phyloP scores from a whole-genome alignment of 2,113 vertebrate genomes.

The Numenius arquata region DNA sequence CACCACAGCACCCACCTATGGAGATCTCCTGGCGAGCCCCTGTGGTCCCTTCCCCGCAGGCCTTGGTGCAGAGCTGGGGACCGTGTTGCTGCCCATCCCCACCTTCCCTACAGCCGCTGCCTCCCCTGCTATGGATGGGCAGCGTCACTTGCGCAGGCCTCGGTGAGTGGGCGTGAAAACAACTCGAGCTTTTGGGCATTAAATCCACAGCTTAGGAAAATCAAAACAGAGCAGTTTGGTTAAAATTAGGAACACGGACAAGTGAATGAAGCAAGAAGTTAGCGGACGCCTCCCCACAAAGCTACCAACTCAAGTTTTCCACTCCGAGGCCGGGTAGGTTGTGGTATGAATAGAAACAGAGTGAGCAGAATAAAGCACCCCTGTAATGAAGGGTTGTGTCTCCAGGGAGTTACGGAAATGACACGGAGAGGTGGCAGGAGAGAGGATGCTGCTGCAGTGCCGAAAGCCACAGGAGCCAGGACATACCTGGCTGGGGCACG shows the following conservation, averaged over 20 bases:
- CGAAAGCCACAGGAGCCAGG: fast-evolving
- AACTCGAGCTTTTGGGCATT: background rate
- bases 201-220: slow-evolving; percentile 28
- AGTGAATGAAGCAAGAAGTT: slow-evolving; percentile 5
- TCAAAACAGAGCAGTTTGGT: slow-evolving; percentile 6
- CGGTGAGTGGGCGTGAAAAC: slow-evolving; percentile 13
- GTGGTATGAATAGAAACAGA: background rate
- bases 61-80: background rate
- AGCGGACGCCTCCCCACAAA: background rate
- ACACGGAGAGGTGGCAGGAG: background rate
- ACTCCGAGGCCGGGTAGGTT: background rate
- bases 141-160: background rate
- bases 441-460: background rate
- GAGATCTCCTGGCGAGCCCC: background rate
- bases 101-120: background rate
- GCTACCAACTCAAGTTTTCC: slow-evolving; percentile 17
- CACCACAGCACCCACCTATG: background rate
- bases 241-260: slow-evolving; percentile 28
- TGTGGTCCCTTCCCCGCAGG: background rate
- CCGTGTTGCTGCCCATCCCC: background rate
- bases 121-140: background rate
- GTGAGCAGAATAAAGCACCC: background rate
- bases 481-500: background rate
- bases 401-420: background rate
- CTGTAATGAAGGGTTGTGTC: background rate